phyloP scores from a whole-genome alignment of 2,888 invertebrate genomes.

The Glaucopsyche alexis region DNA sequence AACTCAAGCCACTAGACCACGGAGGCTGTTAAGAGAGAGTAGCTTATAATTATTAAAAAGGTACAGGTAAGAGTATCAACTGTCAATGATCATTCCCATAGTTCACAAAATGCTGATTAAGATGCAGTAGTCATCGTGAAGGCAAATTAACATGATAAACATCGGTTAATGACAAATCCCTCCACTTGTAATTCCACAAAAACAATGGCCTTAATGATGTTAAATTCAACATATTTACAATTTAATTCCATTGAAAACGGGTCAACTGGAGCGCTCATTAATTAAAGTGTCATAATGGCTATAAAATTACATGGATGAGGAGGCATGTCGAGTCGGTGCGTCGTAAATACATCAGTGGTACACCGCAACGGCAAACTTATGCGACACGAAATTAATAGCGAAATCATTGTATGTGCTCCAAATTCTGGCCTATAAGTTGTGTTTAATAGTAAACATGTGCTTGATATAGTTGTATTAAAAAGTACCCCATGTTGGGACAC shows the following conservation, averaged over 20 bases:
- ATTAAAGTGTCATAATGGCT: conserved; percentile 61
- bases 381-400: conserved; percentile 39
- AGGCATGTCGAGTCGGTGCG: conserved; percentile 50
- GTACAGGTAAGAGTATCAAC: too few species aligned
- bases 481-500: too few species aligned
- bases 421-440: conserved; percentile 1
- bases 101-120: too few species aligned
- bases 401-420: conserved; percentile 29
- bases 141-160: background rate
- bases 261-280: conserved; percentile 53
- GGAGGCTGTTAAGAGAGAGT: too few species aligned
- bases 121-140: background rate
- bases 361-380: conserved; percentile 47
- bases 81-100: too few species aligned
- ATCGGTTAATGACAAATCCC: background rate
- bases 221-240: conserved; percentile 38
- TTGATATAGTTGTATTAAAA: too few species aligned
- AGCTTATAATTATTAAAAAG: too few species aligned
- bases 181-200: background rate
- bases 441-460: background rate
- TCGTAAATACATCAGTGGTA: conserved; percentile 68
- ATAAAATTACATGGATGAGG: conserved; percentile 63
- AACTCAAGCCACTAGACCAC: too few species aligned
- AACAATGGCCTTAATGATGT: conserved; percentile 10
- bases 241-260: conserved; percentile 45